phyloP scores from a whole-genome alignment of 1,140 invertebrate genomes.

The Thalassaphorura encarpata region DNA sequence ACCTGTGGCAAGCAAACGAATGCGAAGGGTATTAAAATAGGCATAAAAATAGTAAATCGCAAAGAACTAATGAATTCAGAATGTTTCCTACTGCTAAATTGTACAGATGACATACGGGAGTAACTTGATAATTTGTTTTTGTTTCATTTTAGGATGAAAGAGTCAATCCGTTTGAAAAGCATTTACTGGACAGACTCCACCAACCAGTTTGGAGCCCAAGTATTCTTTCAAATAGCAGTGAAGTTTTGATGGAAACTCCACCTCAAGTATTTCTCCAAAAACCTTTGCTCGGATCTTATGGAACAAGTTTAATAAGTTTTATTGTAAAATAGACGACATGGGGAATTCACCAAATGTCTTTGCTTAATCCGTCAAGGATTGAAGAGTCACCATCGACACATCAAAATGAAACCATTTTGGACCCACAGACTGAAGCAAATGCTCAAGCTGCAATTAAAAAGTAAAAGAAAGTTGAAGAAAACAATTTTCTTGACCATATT shows the following conservation, averaged over 20 bases:
- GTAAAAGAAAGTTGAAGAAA: not conserved
- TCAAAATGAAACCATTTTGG: conserved; percentile 4
- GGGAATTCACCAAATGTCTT: conserved; percentile 11
- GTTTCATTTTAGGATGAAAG: not conserved
- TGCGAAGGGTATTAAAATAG: not conserved
- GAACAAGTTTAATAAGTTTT: not conserved
- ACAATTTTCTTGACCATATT: not conserved
- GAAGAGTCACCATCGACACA: conserved; percentile 22
- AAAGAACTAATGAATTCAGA: no score
- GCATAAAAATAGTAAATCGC: no score
- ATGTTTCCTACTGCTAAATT: not conserved
- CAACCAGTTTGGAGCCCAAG: conserved; percentile 14
- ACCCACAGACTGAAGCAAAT: conserved; percentile 6
- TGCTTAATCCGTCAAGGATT: conserved; percentile 13
- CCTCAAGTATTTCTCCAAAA: not conserved
- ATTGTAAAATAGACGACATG: conserved; percentile 1
- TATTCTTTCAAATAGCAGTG: not conserved
- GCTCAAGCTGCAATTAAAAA: conserved; percentile 5
- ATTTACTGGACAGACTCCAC: conserved; percentile 13
- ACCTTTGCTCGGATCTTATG: not conserved
- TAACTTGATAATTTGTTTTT: not conserved
- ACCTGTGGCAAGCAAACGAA: not conserved
- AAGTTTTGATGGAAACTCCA: conserved; percentile 14
- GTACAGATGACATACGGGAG: not conserved
- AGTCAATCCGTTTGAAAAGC: conserved; percentile 16